Base-by-base conservation (phyloP, 2,888 invertebrate genomes). In the Crocallis elinguaria region DNA sequence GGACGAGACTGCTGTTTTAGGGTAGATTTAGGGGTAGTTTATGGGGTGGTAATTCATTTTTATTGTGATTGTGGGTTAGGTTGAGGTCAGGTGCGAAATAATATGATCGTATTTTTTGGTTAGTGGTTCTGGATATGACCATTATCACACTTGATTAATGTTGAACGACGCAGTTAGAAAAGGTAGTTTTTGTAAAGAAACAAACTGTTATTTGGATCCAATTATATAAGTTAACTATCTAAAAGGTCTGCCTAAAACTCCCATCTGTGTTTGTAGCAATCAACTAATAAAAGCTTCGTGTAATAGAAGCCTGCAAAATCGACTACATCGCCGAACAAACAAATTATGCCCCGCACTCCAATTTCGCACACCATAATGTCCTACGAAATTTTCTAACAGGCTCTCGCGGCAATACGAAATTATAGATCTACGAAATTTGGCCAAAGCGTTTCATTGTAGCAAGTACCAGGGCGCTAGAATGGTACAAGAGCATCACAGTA, bases 401-500 rank as follows among this genome's bases (percentile, higher is more conserved):
- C 49, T 35, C 39, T 52, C 45, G 32, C 45, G 33, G 29, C 41
- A 25, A 46, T 57, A n/a, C n/a, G n/a, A n/a, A n/a, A n/a, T n/a
- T n/a, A n/a, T n/a, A n/a, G n/a, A n/a, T 54, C 54, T 54, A 48
- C 63, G 49, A 49, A 48, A 57, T 60, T 57, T 38, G 46, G 23
- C 13, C 39, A 21, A 52, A 52, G 46, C 44, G 51, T 19, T 39
- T 13, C 49, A 50, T 39, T 67, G 58, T 54, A 58, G 53, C 54
- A 49, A 55, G 41, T 64, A 69, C 66, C 37, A 71, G 67, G 67
- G 30, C 8, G 58, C 49, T 61, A 75, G 62, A 67, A 62, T 51
- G 44, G 64, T 65, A 72, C 71, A 69, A 73, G 70, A 58, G 51
- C 42, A 52, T 49, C 50, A 59, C 57, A 42, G 53, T 49, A 75